These are phyloP conservation scores for Darevskia mixta DNA, from an alignment of 2,797 vertebrate genomes.

Conservation along the genomic window DNA sequence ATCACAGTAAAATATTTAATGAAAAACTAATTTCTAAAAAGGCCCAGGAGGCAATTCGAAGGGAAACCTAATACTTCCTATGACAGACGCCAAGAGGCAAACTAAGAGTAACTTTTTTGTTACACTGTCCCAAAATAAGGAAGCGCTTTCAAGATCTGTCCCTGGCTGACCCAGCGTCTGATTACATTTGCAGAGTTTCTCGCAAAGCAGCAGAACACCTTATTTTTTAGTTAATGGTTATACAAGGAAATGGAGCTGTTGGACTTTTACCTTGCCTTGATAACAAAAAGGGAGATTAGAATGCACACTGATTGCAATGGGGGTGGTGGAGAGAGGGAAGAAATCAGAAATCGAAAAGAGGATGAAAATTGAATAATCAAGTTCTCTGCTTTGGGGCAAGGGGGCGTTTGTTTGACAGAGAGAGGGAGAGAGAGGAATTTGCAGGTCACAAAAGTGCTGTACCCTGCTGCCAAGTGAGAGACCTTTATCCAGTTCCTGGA, in stretches of 20 bases:
- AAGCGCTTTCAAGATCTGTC: not conserved
- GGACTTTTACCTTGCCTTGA: conserved; percentile 15
- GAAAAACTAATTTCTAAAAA: too few relatives aligned
- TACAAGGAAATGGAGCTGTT: not conserved
- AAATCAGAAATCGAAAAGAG: not conserved
- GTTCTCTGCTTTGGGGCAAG: not conserved
- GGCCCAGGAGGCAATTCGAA: not conserved
- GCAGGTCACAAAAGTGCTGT: not conserved
- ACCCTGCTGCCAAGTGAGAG: not conserved
- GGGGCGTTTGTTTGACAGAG: not conserved
- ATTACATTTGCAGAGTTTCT: too few relatives aligned
- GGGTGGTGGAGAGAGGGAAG: not conserved
- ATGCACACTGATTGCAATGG: not conserved
- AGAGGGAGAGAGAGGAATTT: too few relatives aligned
- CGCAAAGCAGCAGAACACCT: not conserved
- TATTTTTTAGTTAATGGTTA: conserved; percentile 16
- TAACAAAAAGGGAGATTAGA: conserved; percentile 10
- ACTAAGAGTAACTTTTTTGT: not conserved
- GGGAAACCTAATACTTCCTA: not conserved
- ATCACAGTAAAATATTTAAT: too few relatives aligned
- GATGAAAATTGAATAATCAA: not conserved
- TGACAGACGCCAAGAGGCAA: not conserved
- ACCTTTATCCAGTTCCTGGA: not conserved
- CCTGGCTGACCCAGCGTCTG: not conserved
- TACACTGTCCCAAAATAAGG: not conserved